Evolutionary conservation across 2,797 vertebrate genomes (phyloP).

Genomic region (Arremon brunneinucha): DNA sequence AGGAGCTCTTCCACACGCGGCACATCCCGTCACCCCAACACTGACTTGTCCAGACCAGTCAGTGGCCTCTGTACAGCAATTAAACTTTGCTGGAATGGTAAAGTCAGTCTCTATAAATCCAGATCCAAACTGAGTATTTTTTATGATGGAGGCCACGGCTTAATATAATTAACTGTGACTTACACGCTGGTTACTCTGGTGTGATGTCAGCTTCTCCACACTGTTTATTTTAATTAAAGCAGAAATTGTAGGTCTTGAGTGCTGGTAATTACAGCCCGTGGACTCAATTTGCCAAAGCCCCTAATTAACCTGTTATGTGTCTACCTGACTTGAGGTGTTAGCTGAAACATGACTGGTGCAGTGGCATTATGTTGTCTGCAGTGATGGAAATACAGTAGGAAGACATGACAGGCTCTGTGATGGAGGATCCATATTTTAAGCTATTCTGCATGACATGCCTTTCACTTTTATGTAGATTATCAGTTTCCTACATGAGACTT

Average conservation of each 20-base stretch:
- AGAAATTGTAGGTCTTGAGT: constrained; percentile 82
- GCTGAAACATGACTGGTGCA: constrained; percentile 75
- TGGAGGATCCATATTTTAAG: constrained; percentile 24
- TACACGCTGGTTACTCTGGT: constrained; percentile 73
- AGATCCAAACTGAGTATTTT: constrained; percentile 56
- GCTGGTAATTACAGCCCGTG: constrained; percentile 78
- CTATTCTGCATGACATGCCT: constrained; percentile 14
- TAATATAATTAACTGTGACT: constrained; percentile 78
- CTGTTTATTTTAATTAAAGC: constrained; percentile 85
- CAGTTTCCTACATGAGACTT: constrained; percentile 20
- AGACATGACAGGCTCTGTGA: constrained; percentile 48
- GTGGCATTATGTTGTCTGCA: constrained; percentile 64
- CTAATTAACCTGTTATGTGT: constrained; percentile 82
- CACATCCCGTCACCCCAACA: background rate
- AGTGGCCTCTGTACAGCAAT: constrained; percentile 56
- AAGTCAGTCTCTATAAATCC: constrained; percentile 33
- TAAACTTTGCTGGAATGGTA: constrained; percentile 58
- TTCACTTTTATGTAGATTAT: constrained; percentile 17
- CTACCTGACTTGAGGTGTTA: constrained; percentile 79
- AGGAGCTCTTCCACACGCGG: background rate
- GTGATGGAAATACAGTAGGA: constrained; percentile 59
- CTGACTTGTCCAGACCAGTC: constrained; percentile 52
- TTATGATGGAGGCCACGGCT: constrained; percentile 67
- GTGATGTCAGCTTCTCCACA: constrained; percentile 80
- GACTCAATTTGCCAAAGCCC: constrained; percentile 80